A percentile compares a stretch with the other conserved stretches of the same genome.
phyloP scores from a whole-genome alignment of 2,797 vertebrate genomes.

The Danio tinwini region DNA sequence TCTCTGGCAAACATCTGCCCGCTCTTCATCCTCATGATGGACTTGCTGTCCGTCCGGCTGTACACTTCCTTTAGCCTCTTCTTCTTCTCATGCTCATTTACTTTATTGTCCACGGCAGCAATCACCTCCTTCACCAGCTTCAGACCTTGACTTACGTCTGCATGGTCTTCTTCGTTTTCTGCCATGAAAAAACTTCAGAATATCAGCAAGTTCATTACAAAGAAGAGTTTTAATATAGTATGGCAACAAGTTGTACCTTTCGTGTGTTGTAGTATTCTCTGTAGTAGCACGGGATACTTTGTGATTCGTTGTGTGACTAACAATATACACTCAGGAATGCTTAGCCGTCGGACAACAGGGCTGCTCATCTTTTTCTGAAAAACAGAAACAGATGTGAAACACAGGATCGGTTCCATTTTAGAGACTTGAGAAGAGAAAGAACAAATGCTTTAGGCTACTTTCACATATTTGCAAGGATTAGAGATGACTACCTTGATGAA shows the following conservation, averaged over 20 bases:
- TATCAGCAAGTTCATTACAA: background rate
- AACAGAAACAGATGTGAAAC: slow-evolving; percentile 41
- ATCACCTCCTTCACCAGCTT: slow-evolving; percentile 88
- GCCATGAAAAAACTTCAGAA: background rate
- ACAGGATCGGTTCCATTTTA: slow-evolving; percentile 13
- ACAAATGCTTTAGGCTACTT: background rate
- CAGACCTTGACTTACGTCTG: slow-evolving; percentile 80
- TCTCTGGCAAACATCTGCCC: slow-evolving; percentile 95
- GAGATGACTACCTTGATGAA: slow-evolving; percentile 84
- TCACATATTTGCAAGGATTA: background rate
- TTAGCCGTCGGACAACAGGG: slow-evolving; percentile 85
- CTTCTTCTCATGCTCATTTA: slow-evolving; percentile 91
- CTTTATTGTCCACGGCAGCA: slow-evolving; percentile 86
- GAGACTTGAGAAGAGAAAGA: background rate
- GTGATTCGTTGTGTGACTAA: slow-evolving; percentile 94
- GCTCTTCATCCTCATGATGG: slow-evolving; percentile 94
- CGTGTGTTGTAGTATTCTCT: slow-evolving; percentile 89
- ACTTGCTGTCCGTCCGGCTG: slow-evolving; percentile 90
- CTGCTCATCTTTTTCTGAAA: slow-evolving; percentile 92
- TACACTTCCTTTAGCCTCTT: slow-evolving; percentile 87
- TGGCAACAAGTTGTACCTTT: slow-evolving; percentile 75
- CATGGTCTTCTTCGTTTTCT: slow-evolving; percentile 86
- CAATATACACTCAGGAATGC: slow-evolving; percentile 91
- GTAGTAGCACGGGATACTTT: slow-evolving; percentile 91
- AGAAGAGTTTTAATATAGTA: background rate